These are phyloP conservation scores for Prolemur simus DNA, from an alignment of 2,113 vertebrate species.

Conservation along the genomic window DNA sequence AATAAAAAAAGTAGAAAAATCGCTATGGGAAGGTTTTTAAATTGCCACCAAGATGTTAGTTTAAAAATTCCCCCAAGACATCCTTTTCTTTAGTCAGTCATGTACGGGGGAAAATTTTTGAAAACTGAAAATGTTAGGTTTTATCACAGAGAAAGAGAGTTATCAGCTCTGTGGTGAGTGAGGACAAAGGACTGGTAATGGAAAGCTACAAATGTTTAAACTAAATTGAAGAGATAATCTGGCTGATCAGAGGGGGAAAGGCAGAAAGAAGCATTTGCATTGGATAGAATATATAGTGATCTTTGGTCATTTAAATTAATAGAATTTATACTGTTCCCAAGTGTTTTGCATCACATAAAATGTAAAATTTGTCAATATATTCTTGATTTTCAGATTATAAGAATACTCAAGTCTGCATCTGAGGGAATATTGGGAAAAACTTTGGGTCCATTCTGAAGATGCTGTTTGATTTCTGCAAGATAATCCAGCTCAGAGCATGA, in stretches of 20 bases:
- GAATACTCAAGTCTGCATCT: background rate
- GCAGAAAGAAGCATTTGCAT: background rate
- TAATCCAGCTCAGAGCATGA: background rate
- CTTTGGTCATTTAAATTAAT: background rate
- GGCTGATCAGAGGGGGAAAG: background rate
- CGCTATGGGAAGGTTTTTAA: too few species aligned
- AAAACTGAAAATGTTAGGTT: background rate
- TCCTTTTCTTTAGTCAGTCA: too few species aligned
- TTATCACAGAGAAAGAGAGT: background rate
- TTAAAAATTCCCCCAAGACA: too few species aligned
- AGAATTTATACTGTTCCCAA: background rate
- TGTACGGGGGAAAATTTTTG: background rate
- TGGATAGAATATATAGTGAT: background rate
- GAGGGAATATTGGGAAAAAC: background rate
- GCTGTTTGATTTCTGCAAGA: background rate
- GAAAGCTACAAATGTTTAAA: background rate
- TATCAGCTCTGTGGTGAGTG: background rate
- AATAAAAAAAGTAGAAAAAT: too few species aligned
- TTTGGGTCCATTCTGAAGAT: background rate
- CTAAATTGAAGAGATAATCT: background rate
- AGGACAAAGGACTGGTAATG: background rate
- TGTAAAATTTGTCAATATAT: background rate
- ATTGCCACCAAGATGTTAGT: too few species aligned
- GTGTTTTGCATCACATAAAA: background rate
- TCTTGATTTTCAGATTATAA: background rate